Evolutionary conservation across 1,140 invertebrate species (phyloP).

Genomic region (Cydia splendana): DNA sequence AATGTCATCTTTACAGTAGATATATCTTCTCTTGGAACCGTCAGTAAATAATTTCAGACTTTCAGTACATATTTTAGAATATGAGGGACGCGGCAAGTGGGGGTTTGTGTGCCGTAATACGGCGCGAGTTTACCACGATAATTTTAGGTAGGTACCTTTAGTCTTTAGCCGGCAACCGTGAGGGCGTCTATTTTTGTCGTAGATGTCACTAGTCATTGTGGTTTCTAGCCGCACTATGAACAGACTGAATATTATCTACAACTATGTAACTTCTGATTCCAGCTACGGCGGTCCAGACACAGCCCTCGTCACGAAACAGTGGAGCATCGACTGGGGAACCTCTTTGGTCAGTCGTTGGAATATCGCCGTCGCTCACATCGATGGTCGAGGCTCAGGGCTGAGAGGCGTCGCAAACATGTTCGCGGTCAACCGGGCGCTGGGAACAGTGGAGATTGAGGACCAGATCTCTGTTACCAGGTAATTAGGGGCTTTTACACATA

Average conservation of each 20-base stretch:
- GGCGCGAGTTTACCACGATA: too few species aligned
- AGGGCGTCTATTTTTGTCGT: too few species aligned
- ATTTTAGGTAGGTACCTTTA: too few species aligned
- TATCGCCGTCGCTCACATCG: slow-evolving; percentile 93
- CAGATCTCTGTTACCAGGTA: slow-evolving; percentile 83
- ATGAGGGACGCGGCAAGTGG: too few species aligned
- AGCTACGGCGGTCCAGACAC: slow-evolving; percentile 93
- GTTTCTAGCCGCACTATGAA: neutral
- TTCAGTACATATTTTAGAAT: too few species aligned
- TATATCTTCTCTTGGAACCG: too few species aligned
- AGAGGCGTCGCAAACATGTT: slow-evolving; percentile 91
- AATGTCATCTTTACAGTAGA: too few species aligned
- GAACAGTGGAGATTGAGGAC: slow-evolving; percentile 93
- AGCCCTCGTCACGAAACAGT: slow-evolving; percentile 84
- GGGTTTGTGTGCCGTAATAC: too few species aligned
- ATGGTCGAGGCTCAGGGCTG: slow-evolving; percentile 92
- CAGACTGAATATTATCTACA: neutral
- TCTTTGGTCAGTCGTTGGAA: slow-evolving; percentile 91
- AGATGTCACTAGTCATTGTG: too few species aligned
- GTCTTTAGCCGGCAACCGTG: too few species aligned
- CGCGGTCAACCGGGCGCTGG: slow-evolving; percentile 89
- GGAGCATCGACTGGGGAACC: slow-evolving; percentile 74
- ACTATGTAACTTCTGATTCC: slow-evolving; percentile 34
- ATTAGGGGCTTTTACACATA: slow-evolving; percentile 13
- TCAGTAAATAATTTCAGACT: too few species aligned